These are phyloP conservation scores for Diloba caeruleocephala DNA, from an alignment of 2,888 invertebrate species.

Conservation along the genomic window DNA sequence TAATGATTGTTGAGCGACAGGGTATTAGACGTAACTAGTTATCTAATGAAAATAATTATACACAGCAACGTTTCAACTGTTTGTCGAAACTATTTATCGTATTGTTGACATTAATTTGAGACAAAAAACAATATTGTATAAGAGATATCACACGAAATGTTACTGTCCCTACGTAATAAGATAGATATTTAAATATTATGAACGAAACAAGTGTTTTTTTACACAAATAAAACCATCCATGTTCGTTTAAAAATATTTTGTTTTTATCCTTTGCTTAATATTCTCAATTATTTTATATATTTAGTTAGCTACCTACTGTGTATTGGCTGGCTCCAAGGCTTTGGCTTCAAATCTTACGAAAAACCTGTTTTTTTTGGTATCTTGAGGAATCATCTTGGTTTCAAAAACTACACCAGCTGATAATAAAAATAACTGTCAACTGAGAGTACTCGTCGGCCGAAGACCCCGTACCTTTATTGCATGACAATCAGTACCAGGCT, in stretches of 20 bases:
- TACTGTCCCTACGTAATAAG: constrained; percentile 12
- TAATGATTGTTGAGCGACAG: constrained; percentile 53
- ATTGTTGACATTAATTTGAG: constrained; percentile 12
- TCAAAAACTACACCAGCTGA: too few species aligned
- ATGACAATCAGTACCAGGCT: too few species aligned
- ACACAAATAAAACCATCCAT: constrained; percentile 35
- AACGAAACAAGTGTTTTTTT: constrained; percentile 18
- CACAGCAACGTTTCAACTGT: constrained; percentile 24
- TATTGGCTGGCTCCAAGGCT: too few species aligned
- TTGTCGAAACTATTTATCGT: constrained; percentile 21
- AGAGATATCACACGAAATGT: not conserved
- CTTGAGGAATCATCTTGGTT: too few species aligned
- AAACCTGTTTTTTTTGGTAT: too few species aligned
- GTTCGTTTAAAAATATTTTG: constrained; percentile 20
- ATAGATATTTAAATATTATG: constrained; percentile 12
- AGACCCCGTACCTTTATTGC: too few species aligned
- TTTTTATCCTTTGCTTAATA: not conserved
- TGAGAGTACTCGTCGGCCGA: too few species aligned
- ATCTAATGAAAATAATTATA: constrained; percentile 28
- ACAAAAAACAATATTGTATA: constrained; percentile 2
- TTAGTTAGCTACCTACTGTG: too few species aligned
- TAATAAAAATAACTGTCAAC: too few species aligned
- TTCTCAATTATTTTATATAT: not conserved
- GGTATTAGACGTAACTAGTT: constrained; percentile 57
- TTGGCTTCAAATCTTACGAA: too few species aligned